These are phyloP conservation scores for Cotesia chilonis DNA, from an alignment of 1,140 invertebrate species.

Conservation along the genomic window DNA sequence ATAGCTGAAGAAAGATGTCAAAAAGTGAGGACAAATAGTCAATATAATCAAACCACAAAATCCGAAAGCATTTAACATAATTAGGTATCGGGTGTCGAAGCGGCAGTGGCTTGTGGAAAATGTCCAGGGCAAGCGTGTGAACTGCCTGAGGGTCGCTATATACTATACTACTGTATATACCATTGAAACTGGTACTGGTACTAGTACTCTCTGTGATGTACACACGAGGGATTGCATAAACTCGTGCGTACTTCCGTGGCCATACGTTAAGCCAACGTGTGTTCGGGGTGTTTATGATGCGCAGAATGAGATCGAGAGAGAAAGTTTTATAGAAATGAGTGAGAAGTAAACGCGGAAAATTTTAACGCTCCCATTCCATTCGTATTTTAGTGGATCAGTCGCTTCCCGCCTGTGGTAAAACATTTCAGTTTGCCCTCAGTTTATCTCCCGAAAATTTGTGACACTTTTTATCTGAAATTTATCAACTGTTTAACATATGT, in stretches of 20 bases:
- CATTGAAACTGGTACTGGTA: too few species aligned
- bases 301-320: constrained; percentile 26
- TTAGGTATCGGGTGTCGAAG: constrained; percentile 63
- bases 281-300: constrained; percentile 24
- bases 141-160: constrained; percentile 31
- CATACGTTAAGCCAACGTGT: constrained; percentile 32
- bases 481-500: too few species aligned
- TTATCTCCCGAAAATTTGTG: constrained; percentile 23
- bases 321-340: neutral
- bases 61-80: constrained; percentile 65
- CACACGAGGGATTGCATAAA: constrained; percentile 35
- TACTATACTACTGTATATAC: too few species aligned
- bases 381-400: constrained; percentile 54
- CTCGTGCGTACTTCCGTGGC: constrained; percentile 11
- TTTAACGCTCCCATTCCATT: constrained; percentile 23
- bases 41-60: constrained; percentile 60
- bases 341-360: constrained; percentile 14
- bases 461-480: constrained; percentile 12
- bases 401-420: constrained; percentile 53
- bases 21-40: neutral
- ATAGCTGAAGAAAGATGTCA: constrained; percentile 5
- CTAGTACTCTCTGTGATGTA: constrained; percentile 24
- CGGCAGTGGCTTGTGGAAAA: constrained; percentile 39
- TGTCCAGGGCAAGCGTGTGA: constrained; percentile 10
- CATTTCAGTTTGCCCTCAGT: constrained; percentile 54